Evolutionary conservation across 2,888 invertebrate genomes (phyloP).

Genomic region (Blastobasis adustella): DNA sequence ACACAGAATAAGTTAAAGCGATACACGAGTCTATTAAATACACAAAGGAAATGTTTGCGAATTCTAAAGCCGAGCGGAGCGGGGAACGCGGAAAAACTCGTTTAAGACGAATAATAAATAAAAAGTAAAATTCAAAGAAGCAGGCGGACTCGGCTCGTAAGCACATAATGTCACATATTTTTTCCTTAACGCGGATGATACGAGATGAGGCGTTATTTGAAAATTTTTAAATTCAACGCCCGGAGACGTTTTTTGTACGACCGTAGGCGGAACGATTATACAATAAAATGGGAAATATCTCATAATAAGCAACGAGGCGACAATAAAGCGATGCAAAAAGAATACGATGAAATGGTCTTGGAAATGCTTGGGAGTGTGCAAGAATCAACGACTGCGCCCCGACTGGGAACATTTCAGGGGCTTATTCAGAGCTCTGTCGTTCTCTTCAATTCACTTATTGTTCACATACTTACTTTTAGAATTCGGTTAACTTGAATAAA

Average conservation of each 20-base stretch:
- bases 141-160: constrained; percentile 17
- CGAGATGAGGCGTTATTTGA: constrained; percentile 18
- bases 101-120: constrained; percentile 22
- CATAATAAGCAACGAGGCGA: constrained; percentile 20
- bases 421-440: too few species aligned
- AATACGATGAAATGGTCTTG: constrained; percentile 10
- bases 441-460: too few species aligned
- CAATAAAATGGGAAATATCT: constrained; percentile 22
- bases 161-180: constrained; percentile 27
- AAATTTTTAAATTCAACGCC: constrained; percentile 20
- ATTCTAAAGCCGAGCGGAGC: constrained; percentile 12
- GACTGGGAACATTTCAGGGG: too few species aligned
- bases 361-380: constrained; percentile 1
- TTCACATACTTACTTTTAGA: too few species aligned
- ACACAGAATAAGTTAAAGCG: too few species aligned
- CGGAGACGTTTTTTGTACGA: constrained; percentile 8
- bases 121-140: constrained; percentile 20
- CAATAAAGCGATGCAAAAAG: constrained; percentile 14
- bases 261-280: constrained; percentile 19
- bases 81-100: constrained; percentile 13
- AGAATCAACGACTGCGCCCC: too few species aligned
- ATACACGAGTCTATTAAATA: not conserved
- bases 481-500: too few species aligned
- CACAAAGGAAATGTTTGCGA: constrained; percentile 4
- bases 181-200: constrained; percentile 24